Evolutionary conservation across 2,888 invertebrate species (phyloP).

Genomic region (Brachyptera risi): DNA sequence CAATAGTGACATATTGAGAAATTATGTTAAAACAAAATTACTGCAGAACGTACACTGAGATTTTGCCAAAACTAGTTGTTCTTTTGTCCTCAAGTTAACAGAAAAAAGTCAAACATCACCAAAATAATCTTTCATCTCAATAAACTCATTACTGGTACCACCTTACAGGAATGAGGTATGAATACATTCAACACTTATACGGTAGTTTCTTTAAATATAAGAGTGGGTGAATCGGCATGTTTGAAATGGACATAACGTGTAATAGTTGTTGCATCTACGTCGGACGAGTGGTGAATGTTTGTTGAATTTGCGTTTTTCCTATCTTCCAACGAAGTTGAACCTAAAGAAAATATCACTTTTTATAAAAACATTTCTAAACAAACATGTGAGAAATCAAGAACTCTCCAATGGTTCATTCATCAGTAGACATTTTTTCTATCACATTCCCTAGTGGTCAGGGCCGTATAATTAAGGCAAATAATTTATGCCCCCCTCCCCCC

Average conservation of each 20-base stretch:
- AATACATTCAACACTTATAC: slow-evolving; percentile 41
- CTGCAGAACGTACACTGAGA: neutral
- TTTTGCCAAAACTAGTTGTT: neutral
- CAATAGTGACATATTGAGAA: too few species aligned
- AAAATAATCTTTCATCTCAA: too few species aligned
- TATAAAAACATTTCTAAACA: too few species aligned
- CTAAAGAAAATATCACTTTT: neutral
- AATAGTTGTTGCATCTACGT: slow-evolving; percentile 41
- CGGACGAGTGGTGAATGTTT: slow-evolving; percentile 23
- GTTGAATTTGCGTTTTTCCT: slow-evolving; percentile 35
- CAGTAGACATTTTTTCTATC: too few species aligned
- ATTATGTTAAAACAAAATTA: neutral
- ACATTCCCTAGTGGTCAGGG: too few species aligned
- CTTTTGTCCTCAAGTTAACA: neutral
- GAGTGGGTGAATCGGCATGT: slow-evolving; percentile 45
- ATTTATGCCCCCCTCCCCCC: too few species aligned
- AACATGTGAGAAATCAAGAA: too few species aligned
- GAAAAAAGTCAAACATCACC: neutral
- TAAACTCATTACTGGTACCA: too few species aligned
- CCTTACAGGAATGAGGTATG: too few species aligned
- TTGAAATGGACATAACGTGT: slow-evolving; percentile 47
- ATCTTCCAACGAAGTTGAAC: slow-evolving; percentile 23
- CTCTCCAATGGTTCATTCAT: too few species aligned
- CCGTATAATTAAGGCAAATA: too few species aligned
- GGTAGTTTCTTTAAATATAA: slow-evolving; percentile 47